These are phyloP conservation scores for Heteropelma amictum DNA, from an alignment of 2,888 invertebrate species.

Conservation along the genomic window DNA sequence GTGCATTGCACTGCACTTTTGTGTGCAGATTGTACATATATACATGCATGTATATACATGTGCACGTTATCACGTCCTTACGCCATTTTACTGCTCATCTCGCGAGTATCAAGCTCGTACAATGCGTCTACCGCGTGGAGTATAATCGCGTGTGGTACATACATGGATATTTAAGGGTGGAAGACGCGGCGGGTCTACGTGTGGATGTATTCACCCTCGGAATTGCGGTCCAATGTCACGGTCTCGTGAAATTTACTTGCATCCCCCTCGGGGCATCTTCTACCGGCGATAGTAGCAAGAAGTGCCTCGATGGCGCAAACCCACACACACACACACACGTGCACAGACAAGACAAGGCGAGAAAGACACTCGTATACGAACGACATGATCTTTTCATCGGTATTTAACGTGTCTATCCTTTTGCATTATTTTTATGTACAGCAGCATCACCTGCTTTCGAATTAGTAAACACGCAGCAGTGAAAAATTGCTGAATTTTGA, in stretches of 20 bases:
- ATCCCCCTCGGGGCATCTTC: slow-evolving; percentile 25
- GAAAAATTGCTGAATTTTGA: neutral
- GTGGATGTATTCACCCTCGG: slow-evolving; percentile 24
- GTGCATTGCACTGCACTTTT: too few species aligned
- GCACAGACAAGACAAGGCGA: too few species aligned
- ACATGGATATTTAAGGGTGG: neutral
- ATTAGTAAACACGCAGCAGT: slow-evolving; percentile 63
- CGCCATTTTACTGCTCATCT: slow-evolving; percentile 39
- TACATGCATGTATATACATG: neutral
- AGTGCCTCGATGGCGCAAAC: slow-evolving; percentile 2
- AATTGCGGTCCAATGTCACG: slow-evolving; percentile 62
- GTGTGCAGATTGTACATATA: neutral
- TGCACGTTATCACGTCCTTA: neutral
- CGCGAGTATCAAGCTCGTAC: slow-evolving; percentile 7
- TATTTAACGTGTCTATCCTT: neutral
- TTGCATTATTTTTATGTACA: neutral
- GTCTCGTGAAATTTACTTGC: slow-evolving; percentile 59
- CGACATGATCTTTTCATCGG: slow-evolving; percentile 50
- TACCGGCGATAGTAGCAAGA: slow-evolving; percentile 2
- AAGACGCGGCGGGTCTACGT: neutral
- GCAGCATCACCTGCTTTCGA: slow-evolving; percentile 56
- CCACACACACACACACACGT: neutral
- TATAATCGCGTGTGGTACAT: slow-evolving; percentile 12
- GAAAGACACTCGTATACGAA: too few species aligned
- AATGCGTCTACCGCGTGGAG: slow-evolving; percentile 29